A percentile compares a stretch with the other conserved stretches of the same genome.
These are phyloP conservation scores for Rhyzopertha dominica DNA, from an alignment of 1,140 invertebrate species.

Conservation along the genomic window DNA sequence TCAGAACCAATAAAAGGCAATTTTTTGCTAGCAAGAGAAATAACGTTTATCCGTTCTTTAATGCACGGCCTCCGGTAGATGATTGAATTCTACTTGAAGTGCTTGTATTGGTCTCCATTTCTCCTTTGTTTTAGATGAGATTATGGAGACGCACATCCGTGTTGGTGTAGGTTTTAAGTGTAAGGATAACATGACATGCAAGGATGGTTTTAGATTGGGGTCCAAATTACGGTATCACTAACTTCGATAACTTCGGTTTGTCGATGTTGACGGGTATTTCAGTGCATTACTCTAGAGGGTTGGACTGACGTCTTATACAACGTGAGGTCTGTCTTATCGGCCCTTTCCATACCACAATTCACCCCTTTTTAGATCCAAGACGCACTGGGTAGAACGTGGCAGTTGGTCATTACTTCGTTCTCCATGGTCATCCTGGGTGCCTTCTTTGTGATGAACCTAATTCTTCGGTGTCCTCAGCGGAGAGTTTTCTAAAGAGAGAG, in stretches of 20 bases:
- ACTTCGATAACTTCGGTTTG: conserved; percentile 98
- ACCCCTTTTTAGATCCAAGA: conserved; percentile 79
- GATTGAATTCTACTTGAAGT: neutral
- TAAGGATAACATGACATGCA: conserved; percentile 57
- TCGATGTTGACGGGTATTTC: conserved; percentile 99
- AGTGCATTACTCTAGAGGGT: conserved; percentile 98
- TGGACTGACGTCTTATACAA: conserved; percentile 96
- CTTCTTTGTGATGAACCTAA: conserved; percentile 99
- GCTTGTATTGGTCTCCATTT: neutral
- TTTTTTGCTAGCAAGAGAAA: neutral
- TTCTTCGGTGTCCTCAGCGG: conserved; percentile 99
- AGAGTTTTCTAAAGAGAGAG: conserved; percentile 99
- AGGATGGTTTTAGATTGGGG: conserved; percentile 75
- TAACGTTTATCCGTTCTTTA: neutral
- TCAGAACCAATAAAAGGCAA: neutral
- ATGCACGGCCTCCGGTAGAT: neutral
- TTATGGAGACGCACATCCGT: conserved; percentile 79
- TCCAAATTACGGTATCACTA: conserved; percentile 95
- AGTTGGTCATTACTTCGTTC: no score
- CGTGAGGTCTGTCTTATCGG: conserved; percentile 55
- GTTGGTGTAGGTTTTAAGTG: conserved; percentile 75
- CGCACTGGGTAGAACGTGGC: conserved; percentile 91
- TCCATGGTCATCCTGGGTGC: conserved; percentile 98
- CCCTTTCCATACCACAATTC: neutral
- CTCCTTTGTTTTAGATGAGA: conserved; percentile 56